Percentiles rank a stretch among this genome's conserved stretches.
These are phyloP conservation scores for Euclidia mi DNA, from an alignment of 2,888 invertebrate species.

Conservation along the genomic window DNA sequence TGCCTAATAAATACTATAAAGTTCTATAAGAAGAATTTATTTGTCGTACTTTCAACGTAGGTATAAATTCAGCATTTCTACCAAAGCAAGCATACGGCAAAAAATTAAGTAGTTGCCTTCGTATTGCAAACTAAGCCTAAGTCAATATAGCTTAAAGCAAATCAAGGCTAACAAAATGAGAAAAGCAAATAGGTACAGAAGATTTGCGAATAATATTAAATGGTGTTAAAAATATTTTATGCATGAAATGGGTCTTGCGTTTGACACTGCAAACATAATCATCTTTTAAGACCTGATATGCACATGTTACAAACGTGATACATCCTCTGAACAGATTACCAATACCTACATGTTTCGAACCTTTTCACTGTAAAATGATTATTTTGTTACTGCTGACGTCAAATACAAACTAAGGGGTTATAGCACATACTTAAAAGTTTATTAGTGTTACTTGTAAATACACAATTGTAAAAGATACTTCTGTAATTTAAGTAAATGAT, in stretches of 20 bases:
- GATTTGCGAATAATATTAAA: neutral
- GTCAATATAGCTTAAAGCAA: too few species aligned
- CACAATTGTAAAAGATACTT: constrained; percentile 23
- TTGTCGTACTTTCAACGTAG: too few species aligned
- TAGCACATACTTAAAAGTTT: constrained; percentile 48
- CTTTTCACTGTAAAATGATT: constrained; percentile 1
- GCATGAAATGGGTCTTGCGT: too few species aligned
- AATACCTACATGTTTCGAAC: constrained; percentile 1
- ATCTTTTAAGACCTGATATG: neutral
- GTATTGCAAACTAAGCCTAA: too few species aligned
- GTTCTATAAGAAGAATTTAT: too few species aligned
- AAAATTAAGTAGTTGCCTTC: too few species aligned
- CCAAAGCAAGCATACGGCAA: too few species aligned
- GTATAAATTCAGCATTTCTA: too few species aligned
- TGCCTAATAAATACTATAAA: too few species aligned
- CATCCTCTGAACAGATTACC: neutral
- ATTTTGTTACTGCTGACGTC: constrained; percentile 31
- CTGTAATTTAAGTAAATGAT: constrained; percentile 56
- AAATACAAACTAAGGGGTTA: constrained; percentile 50
- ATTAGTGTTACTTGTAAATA: constrained; percentile 46
- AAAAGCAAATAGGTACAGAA: neutral
- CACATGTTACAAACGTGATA: constrained; percentile 2
- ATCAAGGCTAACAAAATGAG: neutral
- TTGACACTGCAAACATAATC: too few species aligned
- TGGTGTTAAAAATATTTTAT: neutral